These are phyloP conservation scores for Ormyrus thymus DNA, from an alignment of 2,888 invertebrate species.

Conservation along the genomic window DNA sequence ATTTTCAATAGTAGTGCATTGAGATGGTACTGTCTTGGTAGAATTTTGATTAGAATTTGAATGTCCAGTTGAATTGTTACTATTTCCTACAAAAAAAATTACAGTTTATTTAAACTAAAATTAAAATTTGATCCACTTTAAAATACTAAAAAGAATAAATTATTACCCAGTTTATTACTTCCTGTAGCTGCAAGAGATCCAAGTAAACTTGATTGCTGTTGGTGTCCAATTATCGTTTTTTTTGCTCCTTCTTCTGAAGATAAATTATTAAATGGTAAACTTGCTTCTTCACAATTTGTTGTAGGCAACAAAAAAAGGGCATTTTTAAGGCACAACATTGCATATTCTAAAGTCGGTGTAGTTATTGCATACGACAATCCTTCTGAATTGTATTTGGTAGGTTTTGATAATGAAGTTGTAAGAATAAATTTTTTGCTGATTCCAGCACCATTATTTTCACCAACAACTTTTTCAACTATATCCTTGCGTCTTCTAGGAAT, in stretches of 20 bases:
- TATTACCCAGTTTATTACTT: slow-evolving; percentile 52
- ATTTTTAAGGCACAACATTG: slow-evolving; percentile 90
- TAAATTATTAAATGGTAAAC: slow-evolving; percentile 58
- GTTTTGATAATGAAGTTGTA: slow-evolving; percentile 77
- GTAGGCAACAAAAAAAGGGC: slow-evolving; percentile 83
- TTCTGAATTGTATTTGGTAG: slow-evolving; percentile 78
- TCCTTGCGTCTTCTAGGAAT: slow-evolving; percentile 78
- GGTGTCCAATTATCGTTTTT: slow-evolving; percentile 49
- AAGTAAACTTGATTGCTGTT: slow-evolving; percentile 52
- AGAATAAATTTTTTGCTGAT: slow-evolving; percentile 80
- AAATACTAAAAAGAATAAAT: not conserved
- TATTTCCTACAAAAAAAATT: slow-evolving; percentile 20
- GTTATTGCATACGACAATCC: slow-evolving; percentile 90
- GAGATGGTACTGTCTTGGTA: slow-evolving; percentile 59
- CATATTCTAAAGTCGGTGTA: slow-evolving; percentile 92
- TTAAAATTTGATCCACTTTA: not conserved
- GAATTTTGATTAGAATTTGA: slow-evolving; percentile 48
- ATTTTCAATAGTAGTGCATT: slow-evolving; percentile 64
- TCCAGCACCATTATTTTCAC: slow-evolving; percentile 74
- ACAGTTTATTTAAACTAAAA: not conserved
- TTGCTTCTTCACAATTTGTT: slow-evolving; percentile 63
- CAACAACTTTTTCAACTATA: slow-evolving; percentile 78
- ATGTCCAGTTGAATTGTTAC: slow-evolving; percentile 34
- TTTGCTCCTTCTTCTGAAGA: slow-evolving; percentile 44
- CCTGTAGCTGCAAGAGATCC: slow-evolving; percentile 46